These are phyloP conservation scores for Neomorphus geoffroyi DNA, from an alignment of 2,797 vertebrate genomes.

Conservation along the genomic window DNA sequence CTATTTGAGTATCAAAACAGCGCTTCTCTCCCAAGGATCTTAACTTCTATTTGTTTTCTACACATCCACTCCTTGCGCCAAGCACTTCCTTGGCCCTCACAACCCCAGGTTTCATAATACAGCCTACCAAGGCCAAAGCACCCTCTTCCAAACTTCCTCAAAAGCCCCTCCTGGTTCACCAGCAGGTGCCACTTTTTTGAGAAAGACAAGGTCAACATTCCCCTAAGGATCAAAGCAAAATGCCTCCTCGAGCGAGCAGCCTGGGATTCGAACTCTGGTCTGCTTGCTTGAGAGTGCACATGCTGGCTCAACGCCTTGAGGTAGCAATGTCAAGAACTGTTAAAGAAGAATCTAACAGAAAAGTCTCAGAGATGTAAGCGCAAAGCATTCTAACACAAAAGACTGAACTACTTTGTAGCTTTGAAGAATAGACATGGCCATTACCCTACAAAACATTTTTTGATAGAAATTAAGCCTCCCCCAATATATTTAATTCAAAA, in stretches of 20 bases:
- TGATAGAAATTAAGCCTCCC: not conserved
- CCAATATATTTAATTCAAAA: not conserved
- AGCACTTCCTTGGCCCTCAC: not conserved
- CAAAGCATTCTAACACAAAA: constrained; percentile 25
- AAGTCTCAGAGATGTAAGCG: constrained; percentile 8
- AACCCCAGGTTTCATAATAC: not conserved
- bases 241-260: not conserved
- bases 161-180: not conserved
- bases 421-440: not conserved
- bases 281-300: not conserved
- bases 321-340: constrained; percentile 49
- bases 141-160: not conserved
- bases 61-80: not conserved
- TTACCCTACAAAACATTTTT: not conserved
- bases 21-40: not conserved
- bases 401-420: not conserved
- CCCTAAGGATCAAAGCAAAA: constrained; percentile 39
- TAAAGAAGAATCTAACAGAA: constrained; percentile 32
- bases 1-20: not conserved
- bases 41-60: not conserved
- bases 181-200: constrained; percentile 33
- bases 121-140: not conserved
- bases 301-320: constrained; percentile 34
- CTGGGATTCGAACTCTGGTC: not conserved
- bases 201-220: constrained; percentile 48